Evolutionary conservation across 2,888 invertebrate species (phyloP), one percentile per base, ranked within the genome.

Genomic region (Latrodectus elegans): DNA sequence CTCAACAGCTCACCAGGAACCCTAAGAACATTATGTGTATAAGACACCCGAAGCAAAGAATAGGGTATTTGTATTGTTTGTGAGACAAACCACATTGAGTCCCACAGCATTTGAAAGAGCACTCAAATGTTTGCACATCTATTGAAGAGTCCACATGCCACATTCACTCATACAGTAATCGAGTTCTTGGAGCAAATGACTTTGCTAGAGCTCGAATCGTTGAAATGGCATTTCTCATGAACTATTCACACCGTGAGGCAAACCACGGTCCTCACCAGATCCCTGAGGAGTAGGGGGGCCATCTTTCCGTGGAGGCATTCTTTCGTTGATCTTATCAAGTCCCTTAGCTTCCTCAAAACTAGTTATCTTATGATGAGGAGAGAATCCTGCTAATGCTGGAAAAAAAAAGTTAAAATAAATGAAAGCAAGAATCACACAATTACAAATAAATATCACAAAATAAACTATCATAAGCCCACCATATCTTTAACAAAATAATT

Each of bases 331-430:
- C 91, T 98, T 98, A 94, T 99, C 99, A 93, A 99, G 93, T 88
- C 97, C 98, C 93, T 99, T 99, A 89, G 99, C 99, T 94, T 99
- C 99, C 92, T 97, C 99, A 94, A 99, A 99, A 91, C 98, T 97
- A 91, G 97, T 97, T 91, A 99, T 99, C 94, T 98, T 97, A 94
- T 98, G 97, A 92, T 97, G 97, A 81, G 97, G 98, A 90, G 97
- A 97, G 93, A 98, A 97, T 90, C 98, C 97, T 94, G 97, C 97
- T 91, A 97, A 94, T 90, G 97, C 97, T 96, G 92, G n/a, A n/a
- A n/a, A n/a, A n/a, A 77, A 83, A 80, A 76, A 26, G 15, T 70
- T 75, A 55, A 55, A 8, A 55, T 51, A 68, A 67, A 67, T 17
- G 53, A 15, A 22, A 67, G 9, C 68, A 79, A 38, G 38, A 38